Evolutionary conservation across 1,140 invertebrate species (phyloP), one percentile per base, ranked within the genome.

Genomic region (Zaprionus lachaisei): DNA sequence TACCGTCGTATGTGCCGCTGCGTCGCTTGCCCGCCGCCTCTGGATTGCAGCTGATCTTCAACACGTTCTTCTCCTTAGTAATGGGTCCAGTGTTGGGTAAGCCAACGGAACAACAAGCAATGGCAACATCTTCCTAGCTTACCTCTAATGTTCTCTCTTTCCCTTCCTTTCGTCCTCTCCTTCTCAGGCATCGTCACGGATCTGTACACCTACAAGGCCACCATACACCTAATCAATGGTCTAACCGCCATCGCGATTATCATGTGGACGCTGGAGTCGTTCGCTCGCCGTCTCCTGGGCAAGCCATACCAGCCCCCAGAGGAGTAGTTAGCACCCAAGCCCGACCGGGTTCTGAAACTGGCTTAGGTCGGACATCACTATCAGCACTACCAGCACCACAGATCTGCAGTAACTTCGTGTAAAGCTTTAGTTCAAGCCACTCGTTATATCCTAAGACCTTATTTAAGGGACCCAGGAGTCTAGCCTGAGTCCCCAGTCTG

Each of bases 1-100:
- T 96, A 71, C 95, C 96, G 2, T 95, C 94, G 83, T 95, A 96
- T 80, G 95, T 96, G 7, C 94, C 95, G 0, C 79, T 96, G 24
- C 94, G 95, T 22, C 93, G 94, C 54, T 80, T 96, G 60, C 93
- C 95, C 4, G 95, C 95, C 44, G 95, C 95, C 20, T 94, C 94
- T 2, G 94, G 95, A 0, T 94, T 96, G 44, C 95, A 96, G 86
- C 94, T 95, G 93, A 93, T 95, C 31, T 93, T 94, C 37, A 95
- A 95, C 84, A 95, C 95, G 9, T 82, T 95, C 15, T 93, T 95
- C 44, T 94, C 96, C 11, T 83, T 95, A 9, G 91, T 91, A 5
- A 93, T 94, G 79, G 95, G 95, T 72, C 95, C 95, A 20, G 64
- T 95, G 22, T 79, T 96, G 79, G 95, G 95, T 96, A 72, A 90